Conservation (phyloP, 1,140 invertebrate genomes). For the Ips nitidus region DNA sequence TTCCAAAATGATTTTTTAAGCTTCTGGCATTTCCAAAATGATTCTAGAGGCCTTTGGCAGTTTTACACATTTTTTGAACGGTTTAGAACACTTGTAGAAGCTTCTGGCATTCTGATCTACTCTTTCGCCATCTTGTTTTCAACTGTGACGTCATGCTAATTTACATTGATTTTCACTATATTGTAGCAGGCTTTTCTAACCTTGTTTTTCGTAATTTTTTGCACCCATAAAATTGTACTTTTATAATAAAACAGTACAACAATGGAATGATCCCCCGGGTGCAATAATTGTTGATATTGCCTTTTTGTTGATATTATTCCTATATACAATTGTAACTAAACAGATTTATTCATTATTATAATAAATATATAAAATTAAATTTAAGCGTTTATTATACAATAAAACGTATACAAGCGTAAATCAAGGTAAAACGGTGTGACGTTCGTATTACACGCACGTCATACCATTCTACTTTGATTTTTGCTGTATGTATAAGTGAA, state of each 20-base stretch:
- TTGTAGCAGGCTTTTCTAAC: too few species aligned
- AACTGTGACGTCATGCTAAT: not conserved
- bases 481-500: not conserved
- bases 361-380: not conserved
- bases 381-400: not conserved
- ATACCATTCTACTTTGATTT: not conserved
- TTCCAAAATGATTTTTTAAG: too few species aligned
- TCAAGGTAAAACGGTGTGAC: too few species aligned
- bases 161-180: not conserved
- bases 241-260: not conserved
- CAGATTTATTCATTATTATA: not conserved
- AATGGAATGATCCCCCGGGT: not conserved
- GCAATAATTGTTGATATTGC: conserved; percentile 22
- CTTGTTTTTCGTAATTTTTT: not conserved
- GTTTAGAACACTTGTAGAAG: too few species aligned
- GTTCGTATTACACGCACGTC: not conserved
- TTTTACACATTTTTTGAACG: too few species aligned
- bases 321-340: not conserved
- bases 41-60: too few species aligned
- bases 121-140: not conserved
- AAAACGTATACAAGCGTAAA: too few species aligned
- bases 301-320: conserved; percentile 18
- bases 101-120: not conserved
- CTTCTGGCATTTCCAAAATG: too few species aligned
- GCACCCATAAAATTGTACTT: not conserved